Conservation (phyloP, 2,888 invertebrate genomes). For the Leucoma salicis region DNA sequence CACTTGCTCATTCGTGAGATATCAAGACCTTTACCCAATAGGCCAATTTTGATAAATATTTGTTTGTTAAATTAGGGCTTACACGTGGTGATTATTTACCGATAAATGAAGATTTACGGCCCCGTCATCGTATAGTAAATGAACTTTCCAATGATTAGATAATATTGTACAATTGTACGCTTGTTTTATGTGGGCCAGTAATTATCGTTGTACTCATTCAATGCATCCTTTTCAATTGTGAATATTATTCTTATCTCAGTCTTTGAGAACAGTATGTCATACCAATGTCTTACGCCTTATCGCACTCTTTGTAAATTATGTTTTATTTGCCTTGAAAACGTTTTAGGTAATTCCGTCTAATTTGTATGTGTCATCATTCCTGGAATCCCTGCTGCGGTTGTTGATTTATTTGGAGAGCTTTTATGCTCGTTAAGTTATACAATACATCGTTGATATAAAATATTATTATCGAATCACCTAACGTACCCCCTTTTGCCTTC, state of each 20-base stretch:
- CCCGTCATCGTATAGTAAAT: slow-evolving; percentile 13
- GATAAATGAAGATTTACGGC: slow-evolving; percentile 18
- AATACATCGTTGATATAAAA: no score
- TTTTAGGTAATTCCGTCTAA: slow-evolving; percentile 4
- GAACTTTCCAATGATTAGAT: slow-evolving; percentile 34
- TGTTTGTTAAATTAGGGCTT: slow-evolving; percentile 18
- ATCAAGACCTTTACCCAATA: slow-evolving; percentile 2
- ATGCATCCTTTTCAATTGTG: slow-evolving; percentile 20
- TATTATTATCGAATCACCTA: no score
- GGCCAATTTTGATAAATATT: slow-evolving; percentile 9
- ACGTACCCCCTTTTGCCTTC: no score
- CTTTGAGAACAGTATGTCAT: slow-evolving; percentile 13
- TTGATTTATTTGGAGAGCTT: not conserved
- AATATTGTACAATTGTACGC: slow-evolving; percentile 18
- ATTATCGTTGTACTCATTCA: slow-evolving; percentile 22
- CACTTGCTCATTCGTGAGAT: not conserved
- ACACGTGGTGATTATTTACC: slow-evolving; percentile 12
- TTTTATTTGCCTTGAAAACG: slow-evolving; percentile 5
- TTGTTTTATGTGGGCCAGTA: slow-evolving; percentile 26
- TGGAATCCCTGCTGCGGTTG: slow-evolving; percentile 3
- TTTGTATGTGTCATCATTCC: slow-evolving; percentile 2
- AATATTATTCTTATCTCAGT: slow-evolving; percentile 14
- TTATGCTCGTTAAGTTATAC: not conserved
- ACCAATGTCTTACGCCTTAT: not conserved
- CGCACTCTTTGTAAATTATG: slow-evolving; percentile 5